Conservation (phyloP, 1,140 invertebrate genomes). For the Apis mellifera region DNA sequence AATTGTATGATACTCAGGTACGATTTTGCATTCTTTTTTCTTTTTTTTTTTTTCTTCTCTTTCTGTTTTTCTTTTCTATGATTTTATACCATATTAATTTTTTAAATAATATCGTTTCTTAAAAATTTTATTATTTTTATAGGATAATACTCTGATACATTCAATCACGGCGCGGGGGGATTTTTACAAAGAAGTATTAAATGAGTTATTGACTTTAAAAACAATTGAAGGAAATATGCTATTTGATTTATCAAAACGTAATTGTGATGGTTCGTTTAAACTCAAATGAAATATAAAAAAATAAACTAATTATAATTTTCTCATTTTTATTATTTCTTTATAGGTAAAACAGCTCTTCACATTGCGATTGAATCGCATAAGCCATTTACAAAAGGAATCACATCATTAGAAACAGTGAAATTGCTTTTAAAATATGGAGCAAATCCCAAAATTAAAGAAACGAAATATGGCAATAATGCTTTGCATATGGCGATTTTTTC, state of each 20-base stretch:
- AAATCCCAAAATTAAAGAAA: slow-evolving; percentile 64
- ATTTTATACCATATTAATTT: neutral
- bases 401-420: slow-evolving; percentile 55
- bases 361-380: slow-evolving; percentile 68
- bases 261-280: slow-evolving; percentile 70
- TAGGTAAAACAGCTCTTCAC: slow-evolving; percentile 73
- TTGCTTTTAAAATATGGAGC: slow-evolving; percentile 70
- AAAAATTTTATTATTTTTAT: neutral
- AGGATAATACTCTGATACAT: slow-evolving; percentile 74
- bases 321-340: neutral
- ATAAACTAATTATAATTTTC: neutral
- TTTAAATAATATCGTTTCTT: neutral
- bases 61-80: neutral
- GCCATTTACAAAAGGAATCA: slow-evolving; percentile 29
- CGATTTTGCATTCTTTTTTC: slow-evolving; percentile 2
- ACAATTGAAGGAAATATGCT: slow-evolving; percentile 66
- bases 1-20: slow-evolving; percentile 64
- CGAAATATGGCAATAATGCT: slow-evolving; percentile 67
- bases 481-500: slow-evolving; percentile 69
- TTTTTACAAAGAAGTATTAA: slow-evolving; percentile 61
- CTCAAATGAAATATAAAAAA: neutral
- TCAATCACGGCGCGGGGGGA: slow-evolving; percentile 68
- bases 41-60: too few relatives aligned
- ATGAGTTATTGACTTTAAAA: slow-evolving; percentile 69
- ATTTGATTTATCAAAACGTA: slow-evolving; percentile 71